These are phyloP conservation scores for Pungitius pungitius DNA, from an alignment of 2,113 vertebrate species.

Conservation along the genomic window DNA sequence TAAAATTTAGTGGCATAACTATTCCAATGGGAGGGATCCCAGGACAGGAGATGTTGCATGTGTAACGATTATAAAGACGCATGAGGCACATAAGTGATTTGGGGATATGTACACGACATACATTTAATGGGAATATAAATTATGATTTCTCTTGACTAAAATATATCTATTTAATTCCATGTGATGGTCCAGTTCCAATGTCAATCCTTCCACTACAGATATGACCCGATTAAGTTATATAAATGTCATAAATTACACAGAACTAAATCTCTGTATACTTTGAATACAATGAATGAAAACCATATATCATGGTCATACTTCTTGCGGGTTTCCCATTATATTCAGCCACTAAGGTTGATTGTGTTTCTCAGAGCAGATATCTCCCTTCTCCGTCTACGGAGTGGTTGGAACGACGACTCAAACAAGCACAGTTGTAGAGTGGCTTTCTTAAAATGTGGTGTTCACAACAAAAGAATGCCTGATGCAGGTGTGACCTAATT, in stretches of 20 bases:
- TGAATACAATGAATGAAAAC: slow-evolving; percentile 1
- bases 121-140: no score
- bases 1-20: neutral
- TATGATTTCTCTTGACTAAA: neutral
- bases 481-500: slow-evolving; percentile 7
- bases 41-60: no score
- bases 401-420: neutral
- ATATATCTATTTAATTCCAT: no score
- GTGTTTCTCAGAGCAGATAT: neutral
- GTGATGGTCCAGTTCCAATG: neutral
- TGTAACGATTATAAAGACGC: no score
- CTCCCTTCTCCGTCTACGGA: neutral
- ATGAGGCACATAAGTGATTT: no score
- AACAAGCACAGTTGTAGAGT: neutral
- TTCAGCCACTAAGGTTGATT: neutral
- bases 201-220: neutral
- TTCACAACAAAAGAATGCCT: slow-evolving; percentile 5
- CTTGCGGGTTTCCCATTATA: neutral
- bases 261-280: neutral
- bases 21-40: no score
- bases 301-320: neutral
- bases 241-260: neutral
- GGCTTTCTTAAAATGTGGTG: neutral
- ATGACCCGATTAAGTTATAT: neutral
- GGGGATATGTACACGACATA: no score